A percentile compares a stretch with the other conserved stretches of the same genome.
Conservation (phyloP, 2,113 vertebrate genomes). For the Zosterops borbonicus region DNA sequence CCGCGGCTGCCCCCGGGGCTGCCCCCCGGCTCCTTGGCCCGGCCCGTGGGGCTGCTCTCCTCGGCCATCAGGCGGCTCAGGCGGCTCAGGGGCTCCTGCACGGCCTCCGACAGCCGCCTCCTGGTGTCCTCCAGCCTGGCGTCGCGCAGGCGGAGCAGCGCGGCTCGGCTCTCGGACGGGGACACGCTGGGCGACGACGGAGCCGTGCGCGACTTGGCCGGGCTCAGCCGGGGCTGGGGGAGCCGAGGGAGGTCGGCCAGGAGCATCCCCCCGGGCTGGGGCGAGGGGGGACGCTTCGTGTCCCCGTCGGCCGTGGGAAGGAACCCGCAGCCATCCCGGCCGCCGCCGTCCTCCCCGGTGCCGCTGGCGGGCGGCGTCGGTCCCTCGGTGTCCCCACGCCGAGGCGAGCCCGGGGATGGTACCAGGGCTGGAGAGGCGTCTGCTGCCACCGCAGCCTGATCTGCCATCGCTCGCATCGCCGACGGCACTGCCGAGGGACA, state of each 20-base stretch:
- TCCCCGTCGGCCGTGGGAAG: conserved; percentile 63
- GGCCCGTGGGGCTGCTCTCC: conserved; percentile 63
- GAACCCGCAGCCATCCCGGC: conserved; percentile 72
- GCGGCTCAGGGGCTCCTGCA: conserved; percentile 82
- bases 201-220: conserved; percentile 84
- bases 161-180: conserved; percentile 73
- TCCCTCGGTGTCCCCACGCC: neutral
- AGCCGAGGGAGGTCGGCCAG: conserved; percentile 46
- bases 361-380: neutral
- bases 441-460: conserved; percentile 7
- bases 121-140: conserved; percentile 84
- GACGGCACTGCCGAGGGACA: neutral
- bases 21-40: neutral
- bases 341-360: conserved; percentile 69
- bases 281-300: conserved; percentile 14
- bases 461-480: conserved; percentile 77
- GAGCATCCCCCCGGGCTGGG: conserved; percentile 62
- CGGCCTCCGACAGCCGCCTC: conserved; percentile 78
- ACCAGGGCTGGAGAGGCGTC: neutral
- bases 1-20: conserved; percentile 42
- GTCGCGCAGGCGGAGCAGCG: conserved; percentile 82
- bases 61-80: conserved; percentile 87
- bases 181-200: conserved; percentile 81
- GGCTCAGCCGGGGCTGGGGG: conserved; percentile 76
- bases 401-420: neutral